These are phyloP conservation scores for Nebria salina DNA, from an alignment of 2,888 invertebrate genomes.

Conservation along the genomic window DNA sequence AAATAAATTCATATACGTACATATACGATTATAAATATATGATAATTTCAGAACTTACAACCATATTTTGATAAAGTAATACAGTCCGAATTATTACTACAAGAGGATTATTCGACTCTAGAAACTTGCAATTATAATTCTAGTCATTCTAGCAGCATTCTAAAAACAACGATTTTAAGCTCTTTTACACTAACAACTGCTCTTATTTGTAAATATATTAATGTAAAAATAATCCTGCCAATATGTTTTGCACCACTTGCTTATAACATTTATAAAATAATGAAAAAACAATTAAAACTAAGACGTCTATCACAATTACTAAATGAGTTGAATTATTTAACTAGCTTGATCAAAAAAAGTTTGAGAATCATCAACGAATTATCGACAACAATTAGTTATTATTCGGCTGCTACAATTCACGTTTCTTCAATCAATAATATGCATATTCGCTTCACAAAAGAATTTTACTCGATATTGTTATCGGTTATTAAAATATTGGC, in stretches of 20 bases:
- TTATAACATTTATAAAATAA: constrained; percentile 15
- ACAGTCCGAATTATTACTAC: constrained; percentile 31
- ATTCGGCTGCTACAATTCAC: constrained; percentile 32
- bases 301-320: constrained; percentile 8
- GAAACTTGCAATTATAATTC: constrained; percentile 25
- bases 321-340: constrained; percentile 24
- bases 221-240: constrained; percentile 18
- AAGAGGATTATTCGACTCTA: constrained; percentile 33
- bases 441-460: constrained; percentile 33
- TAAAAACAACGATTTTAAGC: constrained; percentile 23
- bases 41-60: constrained; percentile 20
- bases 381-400: constrained; percentile 29
- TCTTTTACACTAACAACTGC: constrained; percentile 10
- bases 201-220: constrained; percentile 26
- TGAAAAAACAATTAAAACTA: constrained; percentile 23
- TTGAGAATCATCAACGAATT: constrained; percentile 33
- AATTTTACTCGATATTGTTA: constrained; percentile 32
- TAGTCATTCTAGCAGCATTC: constrained; percentile 2
- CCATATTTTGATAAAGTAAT: constrained; percentile 28
- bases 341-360: constrained; percentile 32
- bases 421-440: constrained; percentile 35
- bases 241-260: constrained; percentile 27
- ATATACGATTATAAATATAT: not conserved
- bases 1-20: not conserved
- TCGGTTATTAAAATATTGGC: constrained; percentile 32